Base-by-base conservation (phyloP, 2,113 vertebrate species). In the Ancistrus triradiatus region DNA sequence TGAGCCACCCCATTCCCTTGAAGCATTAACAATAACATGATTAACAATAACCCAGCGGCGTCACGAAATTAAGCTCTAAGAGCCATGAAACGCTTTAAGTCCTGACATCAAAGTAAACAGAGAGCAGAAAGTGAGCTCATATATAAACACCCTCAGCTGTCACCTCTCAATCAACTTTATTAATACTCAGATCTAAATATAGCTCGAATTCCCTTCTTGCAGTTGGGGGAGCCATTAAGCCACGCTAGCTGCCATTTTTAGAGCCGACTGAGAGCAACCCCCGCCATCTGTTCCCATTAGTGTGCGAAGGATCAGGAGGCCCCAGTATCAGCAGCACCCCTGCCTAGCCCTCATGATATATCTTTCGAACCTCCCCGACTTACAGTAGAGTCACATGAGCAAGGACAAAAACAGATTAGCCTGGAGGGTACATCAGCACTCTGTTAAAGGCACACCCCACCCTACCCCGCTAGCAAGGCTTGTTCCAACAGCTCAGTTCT, bases 271-370 rank as follows among this genome's bases (percentile, higher is more conserved):
- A 31, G 68, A 69, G 48, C 75, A 61, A 74, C 55, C 64, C 74
- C 59, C 77, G 50, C 73, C 79, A 80, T 79, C 79, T 77, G 81
- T 80, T 84, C 79, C 74, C 70, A 59, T 68, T 76, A 73, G 73
- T 77, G 70, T 55, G 15, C 14, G 35, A 17, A 22, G 22, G 38
- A 9, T 25, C 18, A 7, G 1, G 3, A 21, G 15, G 13, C 1
- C 9, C 56, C 58, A 50, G 8, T 13, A 4, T 57, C 15, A 18
- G 37, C n/a, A 53, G 18, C 42, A n/a, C n/a, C n/a, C n/a, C n/a
- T n/a, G n/a, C n/a, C n/a, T n/a, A n/a, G n/a, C n/a, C 58, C 59
- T 59, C 38, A 48, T 40, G 28, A 52, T 48, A 35, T 62, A 51
- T 28, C 62, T 35, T 13, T 51, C 37, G 27, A 52, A 42, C 33